Base-by-base conservation (phyloP, 2,888 invertebrate genomes). In the Andrena flavipes region DNA sequence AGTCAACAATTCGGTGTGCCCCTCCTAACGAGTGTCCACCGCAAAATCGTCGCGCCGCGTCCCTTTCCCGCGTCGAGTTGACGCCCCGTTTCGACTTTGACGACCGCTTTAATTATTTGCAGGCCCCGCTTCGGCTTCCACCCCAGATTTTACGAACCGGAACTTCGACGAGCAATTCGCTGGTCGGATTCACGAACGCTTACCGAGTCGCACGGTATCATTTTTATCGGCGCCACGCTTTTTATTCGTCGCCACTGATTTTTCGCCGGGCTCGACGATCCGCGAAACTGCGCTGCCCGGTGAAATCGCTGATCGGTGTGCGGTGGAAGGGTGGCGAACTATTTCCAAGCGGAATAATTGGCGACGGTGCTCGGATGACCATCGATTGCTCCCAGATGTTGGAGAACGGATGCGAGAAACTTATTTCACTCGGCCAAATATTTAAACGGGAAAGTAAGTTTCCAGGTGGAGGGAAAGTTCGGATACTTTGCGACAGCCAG, bases 91-190 rank as follows among this genome's bases (percentile, higher is more conserved):
- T 74, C 72, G 82, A 90, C 84, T 90, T 89, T 90, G 87, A 88
- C 81, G 85, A 80, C 79, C 79, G 79, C 70, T 90, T 91, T 89
- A 89, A 91, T 91, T 90, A 91, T 88, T 89, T 86, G 77, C 80
- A 84, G 82, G 77, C 73, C 75, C 59, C 60, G 65, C 67, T 62
- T 75, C 42, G 16, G n/a, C 29, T 20, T n/a, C 76, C 30, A 33
- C 62, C 48, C 82, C 59, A 69, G 80, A 84, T 80, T 91, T 90
- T 90, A 91, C 85, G 89, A 74, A 65, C 82, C 87, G 88, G 81
- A 90, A 92, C 90, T 87, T 87, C 84, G 83, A 88, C 88, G 86
- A 88, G 88, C 84, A 81, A 80, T 85, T 85, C 77, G 73, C 73
- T 49, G 77, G 20, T 30, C 60, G 33, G 69, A 76, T 65, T 71